Evolutionary conservation across 30 jellyfish, hydroid and myxozoan genomes (phyloP).

Genomic region (Turritopsis rubra): DNA sequence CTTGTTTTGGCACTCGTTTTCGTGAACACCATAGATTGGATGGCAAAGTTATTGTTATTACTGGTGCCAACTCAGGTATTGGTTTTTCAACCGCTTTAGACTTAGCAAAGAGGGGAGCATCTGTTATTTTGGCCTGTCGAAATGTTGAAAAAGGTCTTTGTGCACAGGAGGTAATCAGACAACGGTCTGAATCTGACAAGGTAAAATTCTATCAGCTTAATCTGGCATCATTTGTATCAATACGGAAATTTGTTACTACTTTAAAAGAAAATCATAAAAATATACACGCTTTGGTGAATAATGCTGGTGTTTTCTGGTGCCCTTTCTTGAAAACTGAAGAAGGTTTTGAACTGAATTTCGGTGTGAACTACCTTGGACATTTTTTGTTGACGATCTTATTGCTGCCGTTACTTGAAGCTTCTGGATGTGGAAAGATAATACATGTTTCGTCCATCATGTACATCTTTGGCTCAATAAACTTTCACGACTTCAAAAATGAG

Average conservation of each 20-base stretch:
- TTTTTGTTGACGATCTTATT: constrained; percentile 64
- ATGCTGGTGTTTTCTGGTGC: constrained; percentile 82
- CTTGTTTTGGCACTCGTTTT: constrained; percentile 14
- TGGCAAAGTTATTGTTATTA: constrained; percentile 53
- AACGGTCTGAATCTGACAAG: constrained; percentile 2
- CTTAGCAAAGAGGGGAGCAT: constrained; percentile 58
- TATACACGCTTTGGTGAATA: constrained; percentile 52
- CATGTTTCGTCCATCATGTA: constrained; percentile 62
- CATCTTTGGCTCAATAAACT: constrained; percentile 45
- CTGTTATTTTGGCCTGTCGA: constrained; percentile 73
- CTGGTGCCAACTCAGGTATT: constrained; percentile 89
- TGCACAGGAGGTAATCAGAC: constrained; percentile 39
- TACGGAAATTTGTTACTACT: constrained; percentile 44
- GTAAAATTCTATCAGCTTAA: constrained; percentile 38
- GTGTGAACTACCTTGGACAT: constrained; percentile 82
- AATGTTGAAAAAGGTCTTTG: constrained; percentile 32
- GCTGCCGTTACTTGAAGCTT: constrained; percentile 36
- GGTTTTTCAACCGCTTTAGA: constrained; percentile 64
- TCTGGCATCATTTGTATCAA: constrained; percentile 57
- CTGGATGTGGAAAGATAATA: constrained; percentile 46
- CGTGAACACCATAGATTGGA: constrained; percentile 22
- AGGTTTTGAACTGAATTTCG: constrained; percentile 75
- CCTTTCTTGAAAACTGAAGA: constrained; percentile 68
- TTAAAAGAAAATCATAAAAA: constrained; percentile 9
- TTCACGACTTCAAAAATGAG: constrained; percentile 30